Evolutionary conservation across 2,888 invertebrate genomes (phyloP).

Genomic region (Tupiocoris notatus): DNA sequence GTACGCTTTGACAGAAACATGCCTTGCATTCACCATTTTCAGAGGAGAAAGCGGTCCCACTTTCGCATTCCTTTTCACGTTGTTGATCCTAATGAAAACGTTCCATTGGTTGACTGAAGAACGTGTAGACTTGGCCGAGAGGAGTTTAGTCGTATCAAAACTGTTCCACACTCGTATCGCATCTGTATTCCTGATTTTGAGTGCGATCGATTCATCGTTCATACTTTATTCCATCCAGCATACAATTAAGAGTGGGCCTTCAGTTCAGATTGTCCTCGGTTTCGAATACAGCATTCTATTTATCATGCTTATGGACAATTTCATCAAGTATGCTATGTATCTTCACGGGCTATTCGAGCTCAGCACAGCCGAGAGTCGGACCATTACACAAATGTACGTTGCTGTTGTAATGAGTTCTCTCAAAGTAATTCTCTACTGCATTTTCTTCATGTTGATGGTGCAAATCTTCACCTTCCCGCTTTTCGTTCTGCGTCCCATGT

Average conservation of each 20-base stretch:
- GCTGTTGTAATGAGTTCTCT: constrained; percentile 83
- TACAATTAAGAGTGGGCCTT: constrained; percentile 88
- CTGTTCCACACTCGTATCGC: constrained; percentile 90
- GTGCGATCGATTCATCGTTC: constrained; percentile 80
- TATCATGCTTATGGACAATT: constrained; percentile 86
- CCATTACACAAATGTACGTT: constrained; percentile 92
- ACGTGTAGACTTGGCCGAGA: constrained; percentile 98
- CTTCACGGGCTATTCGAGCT: constrained; percentile 82
- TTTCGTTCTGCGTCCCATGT: constrained; percentile 98
- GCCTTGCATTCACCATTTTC: constrained; percentile 97
- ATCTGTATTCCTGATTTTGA: constrained; percentile 73
- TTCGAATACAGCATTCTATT: constrained; percentile 98
- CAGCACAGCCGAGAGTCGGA: constrained; percentile 98
- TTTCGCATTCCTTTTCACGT: constrained; percentile 95
- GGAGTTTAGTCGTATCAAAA: constrained; percentile 94
- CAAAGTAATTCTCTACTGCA: constrained; percentile 76
- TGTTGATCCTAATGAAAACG: constrained; percentile 92
- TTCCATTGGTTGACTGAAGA: constrained; percentile 99
- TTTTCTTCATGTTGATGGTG: constrained; percentile 94
- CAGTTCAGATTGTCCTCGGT: constrained; percentile 97
- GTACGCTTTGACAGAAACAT: constrained; percentile 99
- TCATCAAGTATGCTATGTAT: constrained; percentile 87
- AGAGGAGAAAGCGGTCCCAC: constrained; percentile 97
- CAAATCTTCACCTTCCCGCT: constrained; percentile 94
- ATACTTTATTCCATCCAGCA: constrained; percentile 91